Conservation (phyloP, 2,113 vertebrate species). For the Sceloporus tristichus region DNA sequence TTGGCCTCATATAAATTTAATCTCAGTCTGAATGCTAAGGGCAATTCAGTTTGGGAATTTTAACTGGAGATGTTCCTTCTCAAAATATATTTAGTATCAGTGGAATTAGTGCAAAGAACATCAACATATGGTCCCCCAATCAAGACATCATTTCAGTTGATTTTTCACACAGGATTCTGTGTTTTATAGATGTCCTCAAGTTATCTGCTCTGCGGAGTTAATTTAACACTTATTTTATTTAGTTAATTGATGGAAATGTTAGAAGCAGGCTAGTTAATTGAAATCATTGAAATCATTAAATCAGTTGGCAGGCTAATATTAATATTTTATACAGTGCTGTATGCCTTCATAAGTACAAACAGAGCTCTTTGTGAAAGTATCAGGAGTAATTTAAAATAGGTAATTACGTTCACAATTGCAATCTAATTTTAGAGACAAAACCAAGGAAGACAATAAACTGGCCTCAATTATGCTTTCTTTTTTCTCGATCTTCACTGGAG, state of each 20-base stretch:
- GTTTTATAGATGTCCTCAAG: not conserved
- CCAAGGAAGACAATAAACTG: not conserved
- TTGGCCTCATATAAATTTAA: not conserved
- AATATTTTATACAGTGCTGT: not conserved
- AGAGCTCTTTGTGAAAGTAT: not conserved
- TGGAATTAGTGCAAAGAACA: not conserved
- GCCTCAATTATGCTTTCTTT: not conserved
- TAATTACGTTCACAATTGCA: conserved; percentile 16
- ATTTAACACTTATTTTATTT: conserved; percentile 2
- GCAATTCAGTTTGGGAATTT: not conserved
- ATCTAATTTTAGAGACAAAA: conserved; percentile 37
- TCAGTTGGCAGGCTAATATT: conserved; percentile 8
- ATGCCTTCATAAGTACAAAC: not conserved
- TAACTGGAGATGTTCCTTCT: not conserved
- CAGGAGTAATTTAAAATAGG: conserved; percentile 6
- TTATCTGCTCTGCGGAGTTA: not conserved
- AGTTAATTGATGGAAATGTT: conserved; percentile 9
- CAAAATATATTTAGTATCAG: not conserved
- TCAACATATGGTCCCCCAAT: not conserved
- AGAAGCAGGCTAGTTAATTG: not conserved
- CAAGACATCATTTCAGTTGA: not conserved
- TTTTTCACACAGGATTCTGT: not conserved
- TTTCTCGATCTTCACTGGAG: not conserved
- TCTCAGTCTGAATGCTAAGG: not conserved
- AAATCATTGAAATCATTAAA: conserved; percentile 32